phyloP scores from a whole-genome alignment of 2,888 invertebrate species.

The Brenthis ino region DNA sequence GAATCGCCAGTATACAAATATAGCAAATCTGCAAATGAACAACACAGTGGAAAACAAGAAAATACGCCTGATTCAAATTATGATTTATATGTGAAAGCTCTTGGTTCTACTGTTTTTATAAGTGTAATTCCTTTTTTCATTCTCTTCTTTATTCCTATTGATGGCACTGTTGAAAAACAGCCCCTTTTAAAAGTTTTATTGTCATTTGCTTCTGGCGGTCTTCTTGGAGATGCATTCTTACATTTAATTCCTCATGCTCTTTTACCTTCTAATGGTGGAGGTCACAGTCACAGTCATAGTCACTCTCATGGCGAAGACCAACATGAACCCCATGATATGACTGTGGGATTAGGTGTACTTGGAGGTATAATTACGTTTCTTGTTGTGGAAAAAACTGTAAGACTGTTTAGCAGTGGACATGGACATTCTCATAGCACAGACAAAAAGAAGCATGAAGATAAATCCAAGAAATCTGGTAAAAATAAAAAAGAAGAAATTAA shows the following conservation, averaged over 20 bases:
- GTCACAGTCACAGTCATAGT: conserved; percentile 72
- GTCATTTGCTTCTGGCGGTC: conserved; percentile 96
- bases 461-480: conserved; percentile 63
- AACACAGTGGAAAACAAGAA: conserved; percentile 75
- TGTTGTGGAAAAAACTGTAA: conserved; percentile 95
- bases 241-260: conserved; percentile 99
- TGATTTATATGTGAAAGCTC: conserved; percentile 89
- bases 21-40: conserved; percentile 84
- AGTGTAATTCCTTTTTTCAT: conserved; percentile 97
- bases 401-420: conserved; percentile 92
- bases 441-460: conserved; percentile 71
- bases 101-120: conserved; percentile 95
- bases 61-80: conserved; percentile 53
- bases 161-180: conserved; percentile 91
- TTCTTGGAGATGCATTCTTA: conserved; percentile 98
- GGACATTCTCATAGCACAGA: conserved; percentile 86
- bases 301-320: conserved; percentile 78
- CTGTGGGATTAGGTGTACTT: conserved; percentile 96
- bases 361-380: conserved; percentile 96
- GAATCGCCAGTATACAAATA: conserved; percentile 92
- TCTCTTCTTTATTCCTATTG: conserved; percentile 95
- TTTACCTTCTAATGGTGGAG: conserved; percentile 63
- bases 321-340: conserved; percentile 88
- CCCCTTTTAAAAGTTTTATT: conserved; percentile 94
- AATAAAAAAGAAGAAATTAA: conserved; percentile 74